phyloP scores from a whole-genome alignment of 64 coral and sea anemone genomes.

The Pocillopora damicornis region DNA sequence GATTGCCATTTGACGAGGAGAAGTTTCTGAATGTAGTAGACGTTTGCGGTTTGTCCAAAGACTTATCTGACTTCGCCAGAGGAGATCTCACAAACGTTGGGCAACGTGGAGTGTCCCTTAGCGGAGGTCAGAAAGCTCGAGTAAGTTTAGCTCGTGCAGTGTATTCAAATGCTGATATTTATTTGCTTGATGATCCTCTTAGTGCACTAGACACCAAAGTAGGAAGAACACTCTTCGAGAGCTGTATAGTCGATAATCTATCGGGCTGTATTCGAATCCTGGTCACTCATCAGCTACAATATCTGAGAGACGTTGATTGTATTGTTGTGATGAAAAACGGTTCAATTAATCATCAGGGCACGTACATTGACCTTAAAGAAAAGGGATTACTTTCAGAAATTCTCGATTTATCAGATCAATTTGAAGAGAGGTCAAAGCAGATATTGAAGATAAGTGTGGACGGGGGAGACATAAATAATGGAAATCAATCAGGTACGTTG shows the following conservation, averaged over 20 bases:
- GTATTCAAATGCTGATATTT: constrained; percentile 65
- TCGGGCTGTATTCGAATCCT: constrained; percentile 29
- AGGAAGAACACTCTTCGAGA: constrained; percentile 40
- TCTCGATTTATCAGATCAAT: neutral
- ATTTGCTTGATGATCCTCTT: constrained; percentile 63
- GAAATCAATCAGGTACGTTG: too few relatives aligned
- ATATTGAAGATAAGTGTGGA: too few relatives aligned
- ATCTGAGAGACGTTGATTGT: constrained; percentile 33
- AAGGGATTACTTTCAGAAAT: neutral
- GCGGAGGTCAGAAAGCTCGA: constrained; percentile 66
- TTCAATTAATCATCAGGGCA: constrained; percentile 9
- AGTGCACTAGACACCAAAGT: constrained; percentile 65
- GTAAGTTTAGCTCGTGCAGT: constrained; percentile 67
- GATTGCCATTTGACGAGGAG: constrained; percentile 45
- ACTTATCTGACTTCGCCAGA: constrained; percentile 34
- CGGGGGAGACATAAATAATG: too few relatives aligned
- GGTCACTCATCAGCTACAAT: constrained; percentile 54
- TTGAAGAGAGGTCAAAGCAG: neutral
- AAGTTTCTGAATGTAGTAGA: constrained; percentile 38
- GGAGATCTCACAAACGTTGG: constrained; percentile 60
- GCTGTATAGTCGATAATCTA: constrained; percentile 28
- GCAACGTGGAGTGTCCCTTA: constrained; percentile 49
- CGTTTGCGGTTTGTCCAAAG: constrained; percentile 44
- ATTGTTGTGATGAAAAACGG: constrained; percentile 49
- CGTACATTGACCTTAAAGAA: constrained; percentile 11